Percentiles rank a stretch among this genome's conserved stretches.
These are phyloP conservation scores for Marcusenius ussheri DNA, from an alignment of 2,113 vertebrate genomes.

Conservation along the genomic window DNA sequence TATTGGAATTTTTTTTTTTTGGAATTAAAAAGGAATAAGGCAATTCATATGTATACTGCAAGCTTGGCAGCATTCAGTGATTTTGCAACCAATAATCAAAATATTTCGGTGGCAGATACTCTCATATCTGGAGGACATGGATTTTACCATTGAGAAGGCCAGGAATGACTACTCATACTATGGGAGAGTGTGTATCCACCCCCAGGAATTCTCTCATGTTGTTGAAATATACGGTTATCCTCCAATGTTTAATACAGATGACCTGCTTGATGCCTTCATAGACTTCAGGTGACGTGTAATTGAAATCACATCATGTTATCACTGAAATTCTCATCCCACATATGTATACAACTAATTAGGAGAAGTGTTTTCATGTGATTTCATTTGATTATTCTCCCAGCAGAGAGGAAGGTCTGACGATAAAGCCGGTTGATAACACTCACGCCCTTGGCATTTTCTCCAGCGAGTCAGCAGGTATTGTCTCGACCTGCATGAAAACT, in stretches of 20 bases:
- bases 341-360: background rate
- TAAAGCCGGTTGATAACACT: conserved; percentile 82
- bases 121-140: conserved; percentile 54
- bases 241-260: conserved; percentile 61
- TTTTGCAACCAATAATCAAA: background rate
- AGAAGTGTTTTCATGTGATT: background rate
- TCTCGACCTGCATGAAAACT: background rate
- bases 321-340: background rate
- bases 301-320: background rate
- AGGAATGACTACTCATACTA: conserved; percentile 59
- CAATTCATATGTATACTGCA: background rate
- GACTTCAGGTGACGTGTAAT: conserved; percentile 72
- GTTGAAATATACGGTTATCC: conserved; percentile 87
- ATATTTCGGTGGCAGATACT: conserved; percentile 57
- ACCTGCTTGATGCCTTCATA: conserved; percentile 64
- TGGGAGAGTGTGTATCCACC: conserved; percentile 43
- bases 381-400: background rate
- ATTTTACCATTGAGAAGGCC: conserved; percentile 63
- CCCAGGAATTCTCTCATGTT: conserved; percentile 69
- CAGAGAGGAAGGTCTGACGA: conserved; percentile 76
- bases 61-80: background rate
- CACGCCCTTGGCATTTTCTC: conserved; percentile 85
- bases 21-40: too few relatives aligned
- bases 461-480: conserved; percentile 68
- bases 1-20: too few relatives aligned